Percentiles rank a stretch among this genome's conserved stretches.
These are phyloP conservation scores for Nasonovia ribisnigri DNA, from an alignment of 2,888 invertebrate species.

Conservation along the genomic window DNA sequence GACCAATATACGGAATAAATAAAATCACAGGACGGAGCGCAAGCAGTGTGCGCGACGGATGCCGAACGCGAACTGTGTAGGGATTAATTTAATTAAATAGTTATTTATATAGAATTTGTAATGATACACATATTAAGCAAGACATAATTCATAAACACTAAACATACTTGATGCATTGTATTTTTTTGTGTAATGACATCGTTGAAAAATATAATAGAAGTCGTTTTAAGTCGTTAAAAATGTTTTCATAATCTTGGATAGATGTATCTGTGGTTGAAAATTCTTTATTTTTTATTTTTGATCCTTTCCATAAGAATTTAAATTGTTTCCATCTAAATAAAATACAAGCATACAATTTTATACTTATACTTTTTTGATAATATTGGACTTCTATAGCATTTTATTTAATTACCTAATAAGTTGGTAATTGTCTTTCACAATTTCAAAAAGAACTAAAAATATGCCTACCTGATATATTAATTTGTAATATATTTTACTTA, in stretches of 20 bases:
- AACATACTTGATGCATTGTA: slow-evolving; percentile 51
- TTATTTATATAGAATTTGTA: not conserved
- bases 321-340: slow-evolving; percentile 48
- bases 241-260: slow-evolving; percentile 48
- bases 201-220: slow-evolving; percentile 38
- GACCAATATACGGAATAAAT: no score
- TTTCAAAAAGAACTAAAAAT: not conserved
- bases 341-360: not conserved
- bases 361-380: not conserved
- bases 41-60: no score
- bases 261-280: slow-evolving; percentile 9
- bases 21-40: no score
- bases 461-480: not conserved
- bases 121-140: not conserved
- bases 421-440: not conserved
- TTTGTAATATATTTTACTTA: not conserved
- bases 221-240: slow-evolving; percentile 50
- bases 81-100: not conserved
- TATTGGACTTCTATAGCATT: not conserved
- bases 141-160: not conserved
- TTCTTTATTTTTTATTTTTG: slow-evolving; percentile 1
- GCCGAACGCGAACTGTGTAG: no score
- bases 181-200: slow-evolving; percentile 11
- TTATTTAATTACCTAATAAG: not conserved
- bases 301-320: slow-evolving; percentile 37